phyloP scores from a whole-genome alignment of 2,888 invertebrate species.

The Asteroscopus sphinx region DNA sequence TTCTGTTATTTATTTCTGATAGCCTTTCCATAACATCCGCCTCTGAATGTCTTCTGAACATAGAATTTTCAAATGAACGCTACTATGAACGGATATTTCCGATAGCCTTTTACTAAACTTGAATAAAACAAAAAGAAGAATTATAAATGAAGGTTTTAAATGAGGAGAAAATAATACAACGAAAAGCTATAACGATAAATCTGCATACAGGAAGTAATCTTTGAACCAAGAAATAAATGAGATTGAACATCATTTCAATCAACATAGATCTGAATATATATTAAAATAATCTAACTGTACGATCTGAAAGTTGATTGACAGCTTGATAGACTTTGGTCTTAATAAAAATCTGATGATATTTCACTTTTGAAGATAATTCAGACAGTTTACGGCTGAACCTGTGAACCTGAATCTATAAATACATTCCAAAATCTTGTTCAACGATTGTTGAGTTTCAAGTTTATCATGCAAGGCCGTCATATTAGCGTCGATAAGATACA shows the following conservation, averaged over 20 bases:
- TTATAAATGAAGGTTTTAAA: not conserved
- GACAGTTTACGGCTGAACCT: slow-evolving; percentile 4
- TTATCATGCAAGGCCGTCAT: slow-evolving; percentile 43
- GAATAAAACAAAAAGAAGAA: not conserved
- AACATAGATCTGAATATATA: slow-evolving; percentile 18
- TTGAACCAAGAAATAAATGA: slow-evolving; percentile 7
- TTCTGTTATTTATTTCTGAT: slow-evolving; percentile 7
- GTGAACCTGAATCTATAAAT: slow-evolving; percentile 2
- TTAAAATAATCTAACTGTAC: slow-evolving; percentile 15
- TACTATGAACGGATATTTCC: too few species aligned
- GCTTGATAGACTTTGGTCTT: slow-evolving; percentile 9
- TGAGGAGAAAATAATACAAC: not conserved
- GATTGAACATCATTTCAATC: slow-evolving; percentile 25
- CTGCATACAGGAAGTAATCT: slow-evolving; percentile 7
- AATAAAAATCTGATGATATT: slow-evolving; percentile 11
- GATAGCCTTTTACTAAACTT: too few species aligned
- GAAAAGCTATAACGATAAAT: not conserved
- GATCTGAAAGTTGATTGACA: slow-evolving; percentile 43
- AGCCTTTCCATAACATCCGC: not conserved
- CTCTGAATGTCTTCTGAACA: too few species aligned
- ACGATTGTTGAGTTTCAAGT: slow-evolving; percentile 42
- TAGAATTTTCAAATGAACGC: too few species aligned
- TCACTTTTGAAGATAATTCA: slow-evolving; percentile 10
- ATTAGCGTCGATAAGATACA: slow-evolving; percentile 50
- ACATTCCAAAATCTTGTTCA: slow-evolving; percentile 17